Percentiles rank a stretch among this genome's conserved stretches.
Evolutionary conservation across 2,113 vertebrate genomes (phyloP).

Genomic region (Planiliza haematocheilus): DNA sequence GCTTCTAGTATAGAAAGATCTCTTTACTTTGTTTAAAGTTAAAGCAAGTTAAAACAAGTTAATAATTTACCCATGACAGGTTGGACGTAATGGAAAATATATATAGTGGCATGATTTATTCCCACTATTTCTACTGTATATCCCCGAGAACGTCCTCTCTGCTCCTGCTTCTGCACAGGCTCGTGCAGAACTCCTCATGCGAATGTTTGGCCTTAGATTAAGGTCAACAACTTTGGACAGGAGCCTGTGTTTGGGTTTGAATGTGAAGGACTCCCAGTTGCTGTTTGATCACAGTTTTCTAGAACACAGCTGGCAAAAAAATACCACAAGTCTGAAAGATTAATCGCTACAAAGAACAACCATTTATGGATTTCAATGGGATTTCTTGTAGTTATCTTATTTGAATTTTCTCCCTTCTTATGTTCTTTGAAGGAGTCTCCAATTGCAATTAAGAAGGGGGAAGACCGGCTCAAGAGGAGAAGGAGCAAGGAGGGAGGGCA

Average conservation of each 20-base stretch:
- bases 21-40: not conserved
- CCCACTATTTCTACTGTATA: not conserved
- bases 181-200: not conserved
- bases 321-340: constrained; percentile 2
- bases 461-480: constrained; percentile 27
- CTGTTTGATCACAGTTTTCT: constrained; percentile 50
- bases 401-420: not conserved
- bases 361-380: not conserved
- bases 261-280: constrained; percentile 16
- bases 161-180: constrained; percentile 5
- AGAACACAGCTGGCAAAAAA: not conserved
- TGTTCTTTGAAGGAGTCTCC: not conserved
- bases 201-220: constrained; percentile 53
- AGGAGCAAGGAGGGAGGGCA: constrained; percentile 22
- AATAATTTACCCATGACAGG: not conserved
- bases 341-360: not conserved
- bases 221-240: constrained; percentile 32
- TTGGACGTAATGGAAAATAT: not conserved
- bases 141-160: not conserved
- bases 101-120: not conserved
- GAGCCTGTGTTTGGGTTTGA: constrained; percentile 46
- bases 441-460: constrained; percentile 25
- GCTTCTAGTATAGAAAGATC: not conserved
- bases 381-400: not conserved
- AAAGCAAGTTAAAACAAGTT: no score